Base-by-base conservation (phyloP, 2,888 invertebrate genomes). In the Trissolcus brochymenae region DNA sequence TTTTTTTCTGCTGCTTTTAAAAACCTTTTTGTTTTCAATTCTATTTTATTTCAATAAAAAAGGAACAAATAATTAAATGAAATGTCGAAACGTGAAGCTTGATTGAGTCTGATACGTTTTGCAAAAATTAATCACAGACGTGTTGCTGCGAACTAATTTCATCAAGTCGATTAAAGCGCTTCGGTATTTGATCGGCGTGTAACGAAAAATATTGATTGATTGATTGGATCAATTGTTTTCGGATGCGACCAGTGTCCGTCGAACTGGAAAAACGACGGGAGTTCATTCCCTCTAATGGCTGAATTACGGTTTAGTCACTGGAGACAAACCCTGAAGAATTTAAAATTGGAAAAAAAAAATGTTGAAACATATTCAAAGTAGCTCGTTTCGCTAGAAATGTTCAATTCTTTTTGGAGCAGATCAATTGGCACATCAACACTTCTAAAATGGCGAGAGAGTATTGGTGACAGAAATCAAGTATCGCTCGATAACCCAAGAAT, bases 381-480 rank as follows among this genome's bases (percentile, higher is more conserved):
- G 17, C 17, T 17, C 7, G 11, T 51, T 19, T 51, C 43, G 14
- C 9, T 43, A 2, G 43, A n/a, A n/a, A 14, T 7, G 14, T 43
- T 3, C 1, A 43, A 54, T 53, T 62, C 1, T 53, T 53, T 50
- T 35, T 54, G 7, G 29, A 11, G 29, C 51, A 51, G 11, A 1
- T 11, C 46, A 46, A 51, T 51, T 51, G 17, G 16, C 51, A 1
- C 19, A 51, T 4, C 17, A 16, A 51, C 13, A 17, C 4, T 53
- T 17, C 1, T 14, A 1, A 46, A 60, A 68, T 41, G 50, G 57
- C 51, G 16, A 43, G 19, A 7, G 65, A 73, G 72, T 73, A 60
- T 65, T 73, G 55, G 65, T 73, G 17, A 59, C 60, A 60, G 17
- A 73, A 59, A 55, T 40, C 19, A n/a, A 25, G 46, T 59, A n/a